Percentiles rank a stretch among this genome's conserved stretches.
phyloP scores from a whole-genome alignment of 2,888 invertebrate genomes.

The Platerodrilus igneus region DNA sequence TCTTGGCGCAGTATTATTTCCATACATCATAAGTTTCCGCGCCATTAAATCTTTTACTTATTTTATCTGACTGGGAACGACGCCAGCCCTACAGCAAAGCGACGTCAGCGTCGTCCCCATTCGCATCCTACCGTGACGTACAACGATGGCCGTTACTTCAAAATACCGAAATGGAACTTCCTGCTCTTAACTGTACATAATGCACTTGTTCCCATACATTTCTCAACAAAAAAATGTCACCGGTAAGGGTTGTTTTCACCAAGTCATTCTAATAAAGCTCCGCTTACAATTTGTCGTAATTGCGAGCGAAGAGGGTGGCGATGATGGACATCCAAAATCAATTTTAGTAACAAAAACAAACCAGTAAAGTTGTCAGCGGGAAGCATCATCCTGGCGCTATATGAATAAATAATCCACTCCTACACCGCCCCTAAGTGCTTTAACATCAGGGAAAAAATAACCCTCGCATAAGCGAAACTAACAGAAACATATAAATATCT shows the following conservation, averaged over 20 bases:
- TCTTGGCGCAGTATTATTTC: constrained; percentile 21
- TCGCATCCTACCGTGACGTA: constrained; percentile 35
- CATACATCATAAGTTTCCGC: constrained; percentile 35
- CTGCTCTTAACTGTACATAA: too few relatives aligned
- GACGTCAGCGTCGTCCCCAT: constrained; percentile 35
- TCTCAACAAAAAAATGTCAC: too few relatives aligned
- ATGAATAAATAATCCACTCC: constrained; percentile 41
- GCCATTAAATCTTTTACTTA: constrained; percentile 37
- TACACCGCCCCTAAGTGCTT: constrained; percentile 34
- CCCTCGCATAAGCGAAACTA: constrained; percentile 35
- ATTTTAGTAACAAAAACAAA: too few relatives aligned
- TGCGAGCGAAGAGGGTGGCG: too few relatives aligned
- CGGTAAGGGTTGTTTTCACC: too few relatives aligned
- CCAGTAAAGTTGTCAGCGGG: too few relatives aligned
- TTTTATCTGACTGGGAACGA: constrained; percentile 38
- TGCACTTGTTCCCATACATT: too few relatives aligned
- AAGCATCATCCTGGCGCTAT: too few relatives aligned
- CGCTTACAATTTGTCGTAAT: too few relatives aligned
- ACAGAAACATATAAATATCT: constrained; percentile 46
- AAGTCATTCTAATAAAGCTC: too few relatives aligned
- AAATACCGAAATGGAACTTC: constrained; percentile 37
- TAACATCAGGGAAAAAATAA: constrained; percentile 39
- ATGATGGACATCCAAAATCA: too few relatives aligned
- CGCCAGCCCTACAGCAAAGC: constrained; percentile 34
- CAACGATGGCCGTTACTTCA: constrained; percentile 32